phyloP scores from a whole-genome alignment of 2,797 vertebrate genomes.

The Liasis olivaceus region DNA sequence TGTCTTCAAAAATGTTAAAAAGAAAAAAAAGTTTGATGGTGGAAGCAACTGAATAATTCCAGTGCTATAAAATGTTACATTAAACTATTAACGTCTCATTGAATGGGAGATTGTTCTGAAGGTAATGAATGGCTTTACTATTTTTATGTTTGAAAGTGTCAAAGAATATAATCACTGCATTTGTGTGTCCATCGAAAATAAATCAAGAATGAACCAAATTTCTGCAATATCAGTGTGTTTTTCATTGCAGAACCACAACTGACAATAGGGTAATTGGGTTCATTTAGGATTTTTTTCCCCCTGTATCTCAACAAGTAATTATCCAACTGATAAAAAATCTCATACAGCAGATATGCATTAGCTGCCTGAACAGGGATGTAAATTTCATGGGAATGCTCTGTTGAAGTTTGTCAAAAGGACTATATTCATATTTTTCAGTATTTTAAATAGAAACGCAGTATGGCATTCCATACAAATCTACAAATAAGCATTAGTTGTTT shows the following conservation, averaged over 20 bases:
- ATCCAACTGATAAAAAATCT: background rate
- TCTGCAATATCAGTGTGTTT: background rate
- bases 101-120: background rate
- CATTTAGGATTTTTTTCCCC: background rate
- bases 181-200: background rate
- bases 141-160: background rate
- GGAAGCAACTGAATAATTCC: background rate
- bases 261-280: background rate
- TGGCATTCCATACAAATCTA: background rate
- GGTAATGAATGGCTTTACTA: background rate
- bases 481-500: background rate
- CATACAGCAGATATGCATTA: background rate
- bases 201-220: background rate
- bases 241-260: background rate
- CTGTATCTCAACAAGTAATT: background rate
- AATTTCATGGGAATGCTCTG: background rate
- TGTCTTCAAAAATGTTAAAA: background rate
- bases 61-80: background rate
- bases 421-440: background rate
- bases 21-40: background rate
- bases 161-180: background rate
- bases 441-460: background rate
- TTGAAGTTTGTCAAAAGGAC: background rate
- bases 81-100: background rate
- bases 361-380: background rate